Evolutionary conservation across 2,888 invertebrate genomes (phyloP), one percentile per base, ranked within the genome.

Genomic region (Meloe dianella): DNA sequence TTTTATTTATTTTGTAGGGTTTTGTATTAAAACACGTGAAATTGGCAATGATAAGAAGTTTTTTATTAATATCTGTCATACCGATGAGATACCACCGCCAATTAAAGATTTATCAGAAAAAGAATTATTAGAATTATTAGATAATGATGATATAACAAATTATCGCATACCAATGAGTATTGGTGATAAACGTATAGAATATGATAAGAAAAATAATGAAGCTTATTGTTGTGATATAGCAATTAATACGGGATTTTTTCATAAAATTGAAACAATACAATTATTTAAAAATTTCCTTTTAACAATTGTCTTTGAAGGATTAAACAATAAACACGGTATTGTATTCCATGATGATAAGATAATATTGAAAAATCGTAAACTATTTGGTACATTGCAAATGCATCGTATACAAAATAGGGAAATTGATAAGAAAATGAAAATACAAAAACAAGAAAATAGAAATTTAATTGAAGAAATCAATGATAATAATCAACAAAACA

Each of bases 131-230:
- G 86, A 87, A 66, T 88, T 94, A 63, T 82, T 94, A 27, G 87
- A 87, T 68, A 90, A 91, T 0, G 90, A 91, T 60, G 86, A 86
- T 60, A 89, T 91, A 0, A 87, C 90, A 4, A 88, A 88, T 58
- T 96, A 90, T 82, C 86, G 92, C 69, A 90, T 97, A 57, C 96
- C 96, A 0, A 93, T 97, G 93, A 96, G 96, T 81, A 91, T 97
- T 71, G 95, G 95, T 0, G 92, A 92, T 78, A 89, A 92, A 5
- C 90, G 92, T 74, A 87, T 87, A 7, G 95, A 94, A 78, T 83
- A 85, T 24, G 96, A 96, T 80, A 95, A 94, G 81, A 82, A 82
- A 70, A 92, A 93, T 32, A 85, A 87, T 24, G 88, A 89, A 0
- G 91, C 92, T 41, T 89, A 89, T 66, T 93, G 90, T 0, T 94